Evolutionary conservation across 2,888 invertebrate species (phyloP).

Genomic region (Stegana nigrithorax): DNA sequence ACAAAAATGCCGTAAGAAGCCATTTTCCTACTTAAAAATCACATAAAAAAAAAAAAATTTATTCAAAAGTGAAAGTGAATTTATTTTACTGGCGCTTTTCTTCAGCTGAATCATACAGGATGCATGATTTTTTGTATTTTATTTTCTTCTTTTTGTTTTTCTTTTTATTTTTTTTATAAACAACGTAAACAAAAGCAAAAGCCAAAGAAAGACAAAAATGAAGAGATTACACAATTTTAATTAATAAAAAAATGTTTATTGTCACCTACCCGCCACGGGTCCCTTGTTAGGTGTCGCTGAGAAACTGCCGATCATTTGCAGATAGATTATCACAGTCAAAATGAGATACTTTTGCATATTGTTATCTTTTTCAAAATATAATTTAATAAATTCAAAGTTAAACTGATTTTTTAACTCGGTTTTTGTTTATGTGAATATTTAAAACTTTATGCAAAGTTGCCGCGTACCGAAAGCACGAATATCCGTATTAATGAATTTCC

Average conservation of each 20-base stretch:
- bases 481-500: conserved; percentile 23
- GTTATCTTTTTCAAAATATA: conserved; percentile 30
- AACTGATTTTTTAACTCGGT: conserved; percentile 22
- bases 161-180: neutral
- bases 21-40: too few species aligned
- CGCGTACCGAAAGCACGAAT: neutral
- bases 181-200: neutral
- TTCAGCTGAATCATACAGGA: neutral
- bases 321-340: conserved; percentile 65
- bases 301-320: conserved; percentile 63
- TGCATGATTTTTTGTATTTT: neutral
- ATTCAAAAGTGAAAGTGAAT: conserved; percentile 47
- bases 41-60: conserved; percentile 13
- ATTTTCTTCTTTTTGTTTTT: too few species aligned
- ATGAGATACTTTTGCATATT: conserved; percentile 64
- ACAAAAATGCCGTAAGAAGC: too few species aligned
- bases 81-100: conserved; percentile 26
- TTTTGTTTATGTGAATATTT: conserved; percentile 15
- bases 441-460: conserved; percentile 14
- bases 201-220: conserved; percentile 3
- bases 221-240: neutral
- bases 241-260: conserved; percentile 21
- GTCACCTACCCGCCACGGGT: conserved; percentile 61
- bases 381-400: conserved; percentile 17
- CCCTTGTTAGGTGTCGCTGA: conserved; percentile 55